A percentile compares a stretch with the other conserved stretches of the same genome.
These are phyloP conservation scores for Tiaroga cobitis DNA, from an alignment of 2,797 vertebrate species.

Conservation along the genomic window DNA sequence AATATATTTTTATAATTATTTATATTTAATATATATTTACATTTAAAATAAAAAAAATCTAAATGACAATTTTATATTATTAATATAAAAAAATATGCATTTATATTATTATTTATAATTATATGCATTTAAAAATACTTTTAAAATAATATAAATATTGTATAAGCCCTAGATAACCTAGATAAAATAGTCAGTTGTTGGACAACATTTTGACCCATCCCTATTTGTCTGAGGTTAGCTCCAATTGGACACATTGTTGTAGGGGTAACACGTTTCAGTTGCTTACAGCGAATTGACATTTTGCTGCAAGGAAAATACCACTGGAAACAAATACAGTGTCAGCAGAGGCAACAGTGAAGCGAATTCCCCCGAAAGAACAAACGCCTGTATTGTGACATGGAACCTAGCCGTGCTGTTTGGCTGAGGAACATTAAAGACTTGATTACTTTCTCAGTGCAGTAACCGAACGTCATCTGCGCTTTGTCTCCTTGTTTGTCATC, in stretches of 20 bases:
- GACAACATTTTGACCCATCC: not conserved
- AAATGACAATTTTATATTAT: not conserved
- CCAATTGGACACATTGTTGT: not conserved
- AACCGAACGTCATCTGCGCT: constrained; percentile 46
- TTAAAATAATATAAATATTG: too few species aligned
- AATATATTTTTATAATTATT: not conserved
- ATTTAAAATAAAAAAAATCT: not conserved
- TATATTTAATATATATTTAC: not conserved
- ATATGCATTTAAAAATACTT: not conserved
- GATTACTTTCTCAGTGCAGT: constrained; percentile 47
- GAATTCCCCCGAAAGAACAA: constrained; percentile 51
- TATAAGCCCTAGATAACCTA: too few species aligned
- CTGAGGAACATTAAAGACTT: constrained; percentile 38
- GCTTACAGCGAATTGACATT: constrained; percentile 33
- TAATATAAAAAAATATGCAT: not conserved
- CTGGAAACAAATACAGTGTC: constrained; percentile 30
- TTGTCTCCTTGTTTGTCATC: constrained; percentile 40
- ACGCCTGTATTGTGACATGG: constrained; percentile 56
- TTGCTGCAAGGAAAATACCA: constrained; percentile 15
- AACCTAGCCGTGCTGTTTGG: constrained; percentile 54
- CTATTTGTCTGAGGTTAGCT: constrained; percentile 3
- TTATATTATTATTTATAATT: not conserved
- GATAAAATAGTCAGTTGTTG: not conserved
- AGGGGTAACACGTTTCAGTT: not conserved
- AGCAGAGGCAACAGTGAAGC: constrained; percentile 42